phyloP scores from a whole-genome alignment of 2,113 vertebrate species.

The Pteruthius melanotis region DNA sequence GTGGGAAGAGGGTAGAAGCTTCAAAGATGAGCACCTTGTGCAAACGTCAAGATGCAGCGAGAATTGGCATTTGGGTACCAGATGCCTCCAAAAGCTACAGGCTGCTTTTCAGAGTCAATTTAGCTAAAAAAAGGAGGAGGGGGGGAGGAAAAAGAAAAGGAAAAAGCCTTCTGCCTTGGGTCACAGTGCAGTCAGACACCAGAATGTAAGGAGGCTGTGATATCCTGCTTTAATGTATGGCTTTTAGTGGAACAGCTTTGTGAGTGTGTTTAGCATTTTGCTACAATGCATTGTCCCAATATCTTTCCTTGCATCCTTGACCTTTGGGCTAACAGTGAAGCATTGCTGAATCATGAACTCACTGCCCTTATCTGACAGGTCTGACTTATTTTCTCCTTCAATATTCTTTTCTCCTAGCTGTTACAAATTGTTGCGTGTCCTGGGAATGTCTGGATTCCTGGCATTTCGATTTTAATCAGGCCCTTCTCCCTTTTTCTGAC shows the following conservation, averaged over 20 bases:
- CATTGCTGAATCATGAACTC: not conserved
- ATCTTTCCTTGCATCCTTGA: not conserved
- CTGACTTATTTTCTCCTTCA: slow-evolving; percentile 15
- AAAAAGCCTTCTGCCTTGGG: not conserved
- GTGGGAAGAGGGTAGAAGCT: not conserved
- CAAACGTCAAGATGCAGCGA: not conserved
- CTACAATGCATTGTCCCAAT: not conserved
- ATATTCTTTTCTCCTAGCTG: not conserved
- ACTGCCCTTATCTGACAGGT: not conserved
- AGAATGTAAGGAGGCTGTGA: not conserved
- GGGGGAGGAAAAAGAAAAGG: not conserved
- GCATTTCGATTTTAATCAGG: not conserved
- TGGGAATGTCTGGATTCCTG: not conserved
- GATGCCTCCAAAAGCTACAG: not conserved
- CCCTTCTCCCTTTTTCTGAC: not conserved
- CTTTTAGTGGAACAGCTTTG: not conserved
- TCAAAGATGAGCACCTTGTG: not conserved
- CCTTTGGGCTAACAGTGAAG: slow-evolving; percentile 19
- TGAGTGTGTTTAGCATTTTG: not conserved
- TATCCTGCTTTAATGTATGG: not conserved
- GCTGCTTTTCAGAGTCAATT: not conserved
- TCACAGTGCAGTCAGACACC: not conserved
- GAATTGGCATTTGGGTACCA: not conserved
- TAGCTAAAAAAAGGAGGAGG: not conserved
- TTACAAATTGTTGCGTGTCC: slow-evolving; percentile 26